Conservation (phyloP, 2,797 vertebrate species). For the Eutrigla gurnardus region DNA sequence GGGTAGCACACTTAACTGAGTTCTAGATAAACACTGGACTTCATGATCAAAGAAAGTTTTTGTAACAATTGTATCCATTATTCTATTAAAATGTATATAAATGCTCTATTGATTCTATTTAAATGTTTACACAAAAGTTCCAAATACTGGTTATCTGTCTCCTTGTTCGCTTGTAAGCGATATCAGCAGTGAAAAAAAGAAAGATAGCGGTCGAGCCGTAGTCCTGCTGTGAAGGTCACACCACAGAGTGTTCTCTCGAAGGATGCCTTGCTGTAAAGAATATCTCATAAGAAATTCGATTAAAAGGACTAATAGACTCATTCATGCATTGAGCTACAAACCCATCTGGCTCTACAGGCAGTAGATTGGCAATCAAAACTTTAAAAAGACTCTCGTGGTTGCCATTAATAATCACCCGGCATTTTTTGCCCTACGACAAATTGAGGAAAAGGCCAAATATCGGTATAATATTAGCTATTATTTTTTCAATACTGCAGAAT, state of each 20-base stretch:
- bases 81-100: not conserved
- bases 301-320: constrained; percentile 52
- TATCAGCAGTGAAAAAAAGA: not conserved
- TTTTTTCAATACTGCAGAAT: not conserved
- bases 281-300: constrained; percentile 55
- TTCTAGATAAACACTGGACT: not conserved
- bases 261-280: constrained; percentile 46
- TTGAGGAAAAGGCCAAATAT: constrained; percentile 25
- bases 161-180: not conserved
- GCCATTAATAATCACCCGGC: constrained; percentile 8
- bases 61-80: not conserved
- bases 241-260: constrained; percentile 10
- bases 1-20: not conserved
- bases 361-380: constrained; percentile 59
- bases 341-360: constrained; percentile 44
- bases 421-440: constrained; percentile 25
- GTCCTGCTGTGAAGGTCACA: constrained; percentile 50
- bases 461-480: not conserved
- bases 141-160: not conserved
- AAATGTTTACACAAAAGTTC: not conserved
- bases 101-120: no score
- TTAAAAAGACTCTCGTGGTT: constrained; percentile 42
- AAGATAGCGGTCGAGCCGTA: not conserved
- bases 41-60: not conserved
- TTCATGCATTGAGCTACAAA: constrained; percentile 43